phyloP scores from a whole-genome alignment of 2,797 vertebrate genomes.

The Lagocephalus sceleratus region DNA sequence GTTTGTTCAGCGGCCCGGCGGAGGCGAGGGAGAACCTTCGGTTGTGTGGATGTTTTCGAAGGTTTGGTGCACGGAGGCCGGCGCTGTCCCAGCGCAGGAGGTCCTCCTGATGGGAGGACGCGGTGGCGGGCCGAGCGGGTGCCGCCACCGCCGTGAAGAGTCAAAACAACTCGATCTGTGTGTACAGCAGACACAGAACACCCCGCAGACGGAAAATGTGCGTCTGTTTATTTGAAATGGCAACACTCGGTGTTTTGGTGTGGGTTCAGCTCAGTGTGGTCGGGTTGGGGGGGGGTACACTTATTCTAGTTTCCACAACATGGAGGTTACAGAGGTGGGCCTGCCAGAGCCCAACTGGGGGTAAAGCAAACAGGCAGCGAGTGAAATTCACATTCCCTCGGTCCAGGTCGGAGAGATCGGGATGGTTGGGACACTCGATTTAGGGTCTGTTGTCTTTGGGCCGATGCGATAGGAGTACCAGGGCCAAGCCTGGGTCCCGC shows the following conservation, averaged over 20 bases:
- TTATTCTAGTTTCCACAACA: slow-evolving; percentile 54
- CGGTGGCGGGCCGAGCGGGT: slow-evolving; percentile 40
- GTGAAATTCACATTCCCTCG: neutral
- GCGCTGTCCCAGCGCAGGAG: too few relatives aligned
- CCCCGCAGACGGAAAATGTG: slow-evolving; percentile 67
- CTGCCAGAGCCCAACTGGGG: slow-evolving; percentile 16
- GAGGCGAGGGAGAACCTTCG: too few relatives aligned
- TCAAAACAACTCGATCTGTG: slow-evolving; percentile 63
- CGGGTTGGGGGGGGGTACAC: slow-evolving; percentile 26
- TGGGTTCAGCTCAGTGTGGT: slow-evolving; percentile 44
- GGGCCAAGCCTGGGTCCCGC: neutral
- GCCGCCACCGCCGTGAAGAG: slow-evolving; percentile 18
- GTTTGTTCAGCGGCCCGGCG: slow-evolving; percentile 12
- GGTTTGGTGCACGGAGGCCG: too few relatives aligned
- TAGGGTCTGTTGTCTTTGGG: slow-evolving; percentile 39
- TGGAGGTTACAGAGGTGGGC: slow-evolving; percentile 7
- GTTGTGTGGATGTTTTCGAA: too few relatives aligned
- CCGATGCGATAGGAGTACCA: slow-evolving; percentile 24
- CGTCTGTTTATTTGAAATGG: slow-evolving; percentile 68
- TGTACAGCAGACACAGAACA: slow-evolving; percentile 59
- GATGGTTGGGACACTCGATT: neutral
- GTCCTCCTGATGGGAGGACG: too few relatives aligned
- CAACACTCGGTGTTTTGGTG: slow-evolving; percentile 54
- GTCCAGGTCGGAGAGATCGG: neutral
- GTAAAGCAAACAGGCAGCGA: neutral